Percentiles rank a stretch among this genome's conserved stretches.
Conservation (phyloP, 2,113 vertebrate species). For the Podarcis raffonei region DNA sequence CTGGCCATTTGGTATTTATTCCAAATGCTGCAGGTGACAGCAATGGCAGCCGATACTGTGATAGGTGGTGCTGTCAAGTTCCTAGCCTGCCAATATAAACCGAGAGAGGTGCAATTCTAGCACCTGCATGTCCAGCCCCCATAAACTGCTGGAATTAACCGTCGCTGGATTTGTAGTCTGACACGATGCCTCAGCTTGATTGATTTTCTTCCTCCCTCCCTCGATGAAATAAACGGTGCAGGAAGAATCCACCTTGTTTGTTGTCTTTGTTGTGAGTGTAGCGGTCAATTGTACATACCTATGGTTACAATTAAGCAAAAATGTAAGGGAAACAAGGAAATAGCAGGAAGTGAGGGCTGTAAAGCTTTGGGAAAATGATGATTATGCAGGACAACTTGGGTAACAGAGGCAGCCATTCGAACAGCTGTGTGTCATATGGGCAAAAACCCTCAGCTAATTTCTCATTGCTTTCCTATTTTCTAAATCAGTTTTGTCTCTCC, state of each 20-base stretch:
- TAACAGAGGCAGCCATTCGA: not conserved
- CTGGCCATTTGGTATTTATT: slow-evolving; percentile 39
- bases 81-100: slow-evolving; percentile 25
- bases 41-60: slow-evolving; percentile 33
- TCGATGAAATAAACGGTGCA: not conserved
- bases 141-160: slow-evolving; percentile 41
- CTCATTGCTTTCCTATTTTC: slow-evolving; percentile 3
- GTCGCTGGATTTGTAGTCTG: slow-evolving; percentile 20
- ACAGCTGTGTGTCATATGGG: slow-evolving; percentile 26
- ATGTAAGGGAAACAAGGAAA: slow-evolving; percentile 4
- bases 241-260: slow-evolving; percentile 5
- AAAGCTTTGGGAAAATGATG: not conserved
- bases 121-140: slow-evolving; percentile 18
- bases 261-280: slow-evolving; percentile 37
- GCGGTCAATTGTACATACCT: not conserved
- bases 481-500: not conserved
- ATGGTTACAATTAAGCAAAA: not conserved
- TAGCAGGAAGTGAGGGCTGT: not conserved
- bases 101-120: slow-evolving; percentile 19
- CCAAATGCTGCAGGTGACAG: slow-evolving; percentile 34
- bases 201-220: slow-evolving; percentile 38
- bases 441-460: not conserved
- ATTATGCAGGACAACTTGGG: not conserved
- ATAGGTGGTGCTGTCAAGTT: slow-evolving; percentile 46
- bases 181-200: slow-evolving; percentile 37